These are phyloP conservation scores for Aricia artaxerxes DNA, from an alignment of 2,888 invertebrate species.

Conservation along the genomic window DNA sequence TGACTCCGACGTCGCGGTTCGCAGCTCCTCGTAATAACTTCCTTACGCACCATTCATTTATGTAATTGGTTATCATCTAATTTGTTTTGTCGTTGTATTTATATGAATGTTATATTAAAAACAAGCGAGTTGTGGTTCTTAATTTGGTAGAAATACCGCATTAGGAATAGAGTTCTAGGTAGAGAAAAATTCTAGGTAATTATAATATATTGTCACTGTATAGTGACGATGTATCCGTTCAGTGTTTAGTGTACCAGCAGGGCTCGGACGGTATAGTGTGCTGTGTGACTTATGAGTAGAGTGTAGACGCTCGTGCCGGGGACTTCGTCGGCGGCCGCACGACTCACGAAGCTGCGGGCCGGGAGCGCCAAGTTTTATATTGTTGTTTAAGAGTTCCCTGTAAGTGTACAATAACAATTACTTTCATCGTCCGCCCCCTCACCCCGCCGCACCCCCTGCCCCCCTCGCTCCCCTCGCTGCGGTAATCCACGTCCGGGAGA, in stretches of 20 bases:
- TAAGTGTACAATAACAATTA: slow-evolving; percentile 6
- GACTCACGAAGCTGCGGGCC: neutral
- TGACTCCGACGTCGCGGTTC: neutral
- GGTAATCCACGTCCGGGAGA: neutral
- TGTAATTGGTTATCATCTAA: too few species aligned
- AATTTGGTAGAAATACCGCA: too few species aligned
- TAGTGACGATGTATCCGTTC: too few species aligned
- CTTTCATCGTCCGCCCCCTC: neutral
- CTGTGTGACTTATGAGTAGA: too few species aligned
- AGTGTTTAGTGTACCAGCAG: too few species aligned
- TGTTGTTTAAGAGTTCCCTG: neutral
- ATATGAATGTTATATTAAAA: too few species aligned
- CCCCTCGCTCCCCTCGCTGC: neutral
- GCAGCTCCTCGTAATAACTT: neutral
- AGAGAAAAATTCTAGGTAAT: too few species aligned
- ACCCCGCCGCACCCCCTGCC: neutral
- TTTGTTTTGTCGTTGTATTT: neutral
- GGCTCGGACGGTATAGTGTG: too few species aligned
- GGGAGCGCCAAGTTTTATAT: neutral
- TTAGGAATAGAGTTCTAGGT: too few species aligned
- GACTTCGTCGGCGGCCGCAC: neutral
- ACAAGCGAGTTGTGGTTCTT: too few species aligned
- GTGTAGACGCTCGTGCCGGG: too few species aligned
- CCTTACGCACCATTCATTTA: neutral
- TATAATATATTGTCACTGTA: too few species aligned